Base-by-base conservation (phyloP, 2,797 vertebrate genomes). In the Sebastes nivosus region DNA sequence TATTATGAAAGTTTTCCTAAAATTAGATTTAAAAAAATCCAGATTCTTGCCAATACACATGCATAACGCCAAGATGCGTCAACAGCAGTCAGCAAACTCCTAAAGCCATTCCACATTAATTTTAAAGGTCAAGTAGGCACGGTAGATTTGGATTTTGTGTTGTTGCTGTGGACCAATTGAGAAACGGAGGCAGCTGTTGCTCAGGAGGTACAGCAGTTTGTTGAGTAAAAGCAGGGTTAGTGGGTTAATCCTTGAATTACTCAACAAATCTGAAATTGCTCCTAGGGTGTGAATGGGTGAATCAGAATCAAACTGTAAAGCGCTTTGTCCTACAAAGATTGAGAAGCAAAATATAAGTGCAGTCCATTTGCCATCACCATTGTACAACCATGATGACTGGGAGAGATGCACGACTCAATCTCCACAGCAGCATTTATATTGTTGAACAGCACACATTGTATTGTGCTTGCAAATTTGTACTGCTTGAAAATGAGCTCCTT, bases 401-500 rank as follows among this genome's bases (percentile, higher is more conserved):
- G 24, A 59, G 55, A 29, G 34, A 71, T n/a, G 20, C 36, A 32
- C 14, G 11, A 20, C 46, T 74, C 12, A 79, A 34, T 69, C 34
- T 11, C 8, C n/a, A 54, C 13, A 27, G 20, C 12, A 65, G 29
- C 12, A 4, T 65, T 32, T 71, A 34, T 66, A 8, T 55, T 77
- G 73, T 69, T 65, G 14, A 78, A 57, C 61, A 50, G 52, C 27
- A 38, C 10, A 65, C 18, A 50, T n/a, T 67, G 13, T 50, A 22
- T 9, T 13, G 60, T 50, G 70, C 36, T 20, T 42, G 20, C 34
- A 65, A 25, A 75, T 71, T 60, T 70, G 38, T 25, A 58, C 54
- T 61, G 69, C 55, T 71, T 46, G 29, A 63, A 79, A 86, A 85
- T 77, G 16, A 75, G 66, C 74, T 79, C 29, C 29, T 72, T 22